Conservation (phyloP, 1,140 invertebrate species). For the Fopius arisanus region DNA sequence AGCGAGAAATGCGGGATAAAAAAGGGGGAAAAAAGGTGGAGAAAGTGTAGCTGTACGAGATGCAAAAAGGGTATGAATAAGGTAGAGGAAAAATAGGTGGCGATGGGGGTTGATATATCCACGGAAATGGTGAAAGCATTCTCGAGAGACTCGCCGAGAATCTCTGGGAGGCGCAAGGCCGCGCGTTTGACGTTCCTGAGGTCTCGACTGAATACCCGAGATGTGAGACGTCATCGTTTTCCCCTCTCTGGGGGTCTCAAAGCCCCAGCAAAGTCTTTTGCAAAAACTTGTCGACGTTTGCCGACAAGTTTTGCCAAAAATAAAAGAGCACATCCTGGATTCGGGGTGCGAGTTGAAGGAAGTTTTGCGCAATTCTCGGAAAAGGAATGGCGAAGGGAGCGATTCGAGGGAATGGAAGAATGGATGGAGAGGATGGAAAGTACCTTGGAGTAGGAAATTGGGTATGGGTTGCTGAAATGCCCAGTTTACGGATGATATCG, state of each 20-base stretch:
- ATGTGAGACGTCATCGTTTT: conserved; percentile 5
- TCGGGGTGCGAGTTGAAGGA: not conserved
- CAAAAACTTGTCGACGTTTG: conserved; percentile 1
- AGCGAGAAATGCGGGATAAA: not conserved
- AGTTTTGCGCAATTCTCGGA: not conserved
- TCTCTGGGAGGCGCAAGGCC: not conserved
- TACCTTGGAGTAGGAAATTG: not conserved
- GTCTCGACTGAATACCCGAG: not conserved
- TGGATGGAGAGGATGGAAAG: too few species aligned
- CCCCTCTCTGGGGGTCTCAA: not conserved
- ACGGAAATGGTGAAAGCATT: not conserved
- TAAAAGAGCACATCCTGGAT: not conserved
- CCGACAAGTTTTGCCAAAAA: not conserved
- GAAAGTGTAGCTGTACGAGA: not conserved
- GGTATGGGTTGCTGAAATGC: not conserved
- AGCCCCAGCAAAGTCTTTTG: not conserved
- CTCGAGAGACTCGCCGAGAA: not conserved
- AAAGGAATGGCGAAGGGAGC: not conserved
- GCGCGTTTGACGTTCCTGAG: not conserved
- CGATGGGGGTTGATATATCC: not conserved
- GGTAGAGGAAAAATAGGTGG: not conserved
- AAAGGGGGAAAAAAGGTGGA: not conserved
- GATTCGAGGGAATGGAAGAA: not conserved
- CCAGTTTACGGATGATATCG: conserved; percentile 6
- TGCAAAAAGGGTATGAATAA: not conserved